Conservation (phyloP, 2,113 vertebrate genomes). For the Gambusia holbrooki region DNA sequence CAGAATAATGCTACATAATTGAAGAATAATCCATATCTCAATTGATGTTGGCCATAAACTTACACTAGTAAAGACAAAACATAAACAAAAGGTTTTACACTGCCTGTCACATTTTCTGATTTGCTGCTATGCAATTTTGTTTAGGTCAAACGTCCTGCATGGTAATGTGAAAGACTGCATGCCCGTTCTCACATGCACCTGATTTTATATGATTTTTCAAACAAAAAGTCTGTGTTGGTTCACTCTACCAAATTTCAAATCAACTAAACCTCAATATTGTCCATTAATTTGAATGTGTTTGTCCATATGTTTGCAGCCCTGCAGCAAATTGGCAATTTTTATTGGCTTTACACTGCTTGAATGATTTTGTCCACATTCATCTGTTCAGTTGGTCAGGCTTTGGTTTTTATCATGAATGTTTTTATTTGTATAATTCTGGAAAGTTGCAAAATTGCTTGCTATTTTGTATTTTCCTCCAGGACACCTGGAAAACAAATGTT, state of each 20-base stretch:
- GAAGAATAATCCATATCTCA: no score
- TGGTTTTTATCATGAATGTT: neutral
- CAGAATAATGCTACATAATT: no score
- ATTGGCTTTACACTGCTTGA: neutral
- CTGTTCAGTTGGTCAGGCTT: neutral
- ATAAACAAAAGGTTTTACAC: no score
- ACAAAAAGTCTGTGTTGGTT: neutral
- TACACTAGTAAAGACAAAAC: no score
- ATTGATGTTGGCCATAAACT: no score
- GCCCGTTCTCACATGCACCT: no score
- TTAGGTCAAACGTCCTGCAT: no score
- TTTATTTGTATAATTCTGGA: neutral
- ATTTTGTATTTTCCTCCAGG: neutral
- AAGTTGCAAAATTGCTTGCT: neutral
- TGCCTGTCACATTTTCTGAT: no score
- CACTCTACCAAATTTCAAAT: neutral
- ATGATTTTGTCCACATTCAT: neutral
- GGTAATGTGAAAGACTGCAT: no score
- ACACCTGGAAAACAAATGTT: neutral
- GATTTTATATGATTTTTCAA: neutral
- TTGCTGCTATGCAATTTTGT: no score
- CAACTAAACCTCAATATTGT: neutral
- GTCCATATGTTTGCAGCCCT: neutral
- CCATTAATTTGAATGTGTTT: neutral
- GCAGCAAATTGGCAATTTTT: neutral